Base-by-base conservation (phyloP, 2,113 vertebrate species). In the Melanostigma gelatinosum region DNA sequence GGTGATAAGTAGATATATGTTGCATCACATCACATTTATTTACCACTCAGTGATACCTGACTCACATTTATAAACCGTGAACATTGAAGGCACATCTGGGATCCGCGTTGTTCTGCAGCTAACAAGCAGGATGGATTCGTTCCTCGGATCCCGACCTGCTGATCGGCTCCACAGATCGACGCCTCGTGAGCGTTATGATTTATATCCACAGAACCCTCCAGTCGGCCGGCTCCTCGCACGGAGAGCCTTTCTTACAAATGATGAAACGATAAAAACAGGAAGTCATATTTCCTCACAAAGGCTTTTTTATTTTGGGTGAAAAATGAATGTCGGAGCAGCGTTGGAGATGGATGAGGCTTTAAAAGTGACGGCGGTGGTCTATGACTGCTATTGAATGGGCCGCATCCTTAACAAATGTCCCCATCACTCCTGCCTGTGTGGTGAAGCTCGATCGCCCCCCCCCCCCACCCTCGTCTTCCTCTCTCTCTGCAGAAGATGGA, bases 371-470 rank as follows among this genome's bases (percentile, higher is more conserved):
- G 82, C 63, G 88, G 84, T 77, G 87, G 84, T 91, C 88, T 88
- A 73, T 90, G 92, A 91, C 87, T 83, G 81, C 89, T 87, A 90
- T 90, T 89, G 90, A 92, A 87, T 18, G 73, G 63, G 55, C 57
- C 24, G 68, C 89, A 72, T 89, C 88, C 84, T 88, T 89, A 92
- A 93, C 91, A 93, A 92, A 93, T 90, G 91, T 86, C 78, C 86
- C 90, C 87, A 84, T 89, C 90, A 88, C 58, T 76, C 80, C 72
- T 60, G 57, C 66, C 24, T 40, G 57, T 72, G 83, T 61, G 40
- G 74, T 58, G 34, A 34, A 67, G 87, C 89, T 89, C 79, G 66
- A 82, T 85, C 54, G 34, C 27, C 64, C 77, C 1, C 11, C 1
- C 11, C 50, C 42, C 11, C n/a, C 79, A 15, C 54, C 1, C 61